Evolutionary conservation across 1,140 invertebrate species (phyloP).

Genomic region (Sinonovacula constricta): DNA sequence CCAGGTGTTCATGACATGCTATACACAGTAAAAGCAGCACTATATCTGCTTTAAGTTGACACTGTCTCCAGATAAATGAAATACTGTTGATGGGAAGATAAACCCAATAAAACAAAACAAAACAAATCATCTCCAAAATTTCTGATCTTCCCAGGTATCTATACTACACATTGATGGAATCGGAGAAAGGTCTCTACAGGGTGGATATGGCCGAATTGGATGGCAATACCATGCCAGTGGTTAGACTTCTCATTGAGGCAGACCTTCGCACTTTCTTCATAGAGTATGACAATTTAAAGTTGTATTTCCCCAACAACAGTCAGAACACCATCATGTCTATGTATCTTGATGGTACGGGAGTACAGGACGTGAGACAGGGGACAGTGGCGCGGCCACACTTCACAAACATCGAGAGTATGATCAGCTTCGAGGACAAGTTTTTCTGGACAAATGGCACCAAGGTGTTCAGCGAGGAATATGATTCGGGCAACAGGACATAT

Average conservation of each 20-base stretch:
- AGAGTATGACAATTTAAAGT: conserved; percentile 88
- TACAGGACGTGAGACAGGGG: conserved; percentile 84
- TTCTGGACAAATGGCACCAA: conserved; percentile 90
- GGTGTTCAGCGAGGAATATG: conserved; percentile 82
- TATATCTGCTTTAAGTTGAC: no score
- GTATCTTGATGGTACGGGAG: conserved; percentile 89
- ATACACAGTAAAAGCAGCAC: no score
- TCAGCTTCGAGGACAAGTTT: conserved; percentile 81
- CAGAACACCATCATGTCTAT: conserved; percentile 89
- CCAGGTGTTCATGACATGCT: no score
- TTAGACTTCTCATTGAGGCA: conserved; percentile 81
- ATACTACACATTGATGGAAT: conserved; percentile 86
- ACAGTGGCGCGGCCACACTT: conserved; percentile 81
- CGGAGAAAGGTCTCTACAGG: conserved; percentile 85
- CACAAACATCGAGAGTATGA: conserved; percentile 58
- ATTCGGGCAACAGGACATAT: conserved; percentile 81
- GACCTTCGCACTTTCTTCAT: conserved; percentile 87
- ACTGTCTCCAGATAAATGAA: no score
- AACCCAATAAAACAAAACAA: no score
- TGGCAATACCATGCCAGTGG: not conserved
- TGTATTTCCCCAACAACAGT: conserved; percentile 85
- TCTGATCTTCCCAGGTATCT: conserved; percentile 83
- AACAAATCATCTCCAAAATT: not conserved
- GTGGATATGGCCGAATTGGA: conserved; percentile 87
- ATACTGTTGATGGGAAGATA: no score